Evolutionary conservation across 2,888 invertebrate species (phyloP).

Genomic region (Pterostichus madidus): DNA sequence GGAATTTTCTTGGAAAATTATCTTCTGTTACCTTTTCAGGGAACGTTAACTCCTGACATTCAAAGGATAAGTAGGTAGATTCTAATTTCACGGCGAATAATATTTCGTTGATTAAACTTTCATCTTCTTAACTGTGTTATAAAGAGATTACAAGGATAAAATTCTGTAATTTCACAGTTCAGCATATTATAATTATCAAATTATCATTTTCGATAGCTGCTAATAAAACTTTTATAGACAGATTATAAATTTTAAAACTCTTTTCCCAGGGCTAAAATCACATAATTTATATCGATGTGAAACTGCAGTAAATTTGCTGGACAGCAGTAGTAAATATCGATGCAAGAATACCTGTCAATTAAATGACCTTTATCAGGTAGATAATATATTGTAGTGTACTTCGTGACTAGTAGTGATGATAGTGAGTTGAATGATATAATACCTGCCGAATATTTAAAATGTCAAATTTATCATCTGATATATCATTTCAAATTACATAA

Average conservation of each 20-base stretch:
- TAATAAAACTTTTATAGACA: too few relatives aligned
- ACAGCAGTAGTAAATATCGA: background rate
- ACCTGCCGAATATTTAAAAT: too few relatives aligned
- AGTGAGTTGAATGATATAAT: too few relatives aligned
- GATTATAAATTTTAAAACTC: too few relatives aligned
- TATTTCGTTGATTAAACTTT: conserved; percentile 30
- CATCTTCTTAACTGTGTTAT: conserved; percentile 19
- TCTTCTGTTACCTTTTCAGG: conserved; percentile 7
- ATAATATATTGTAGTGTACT: background rate
- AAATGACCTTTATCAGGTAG: background rate
- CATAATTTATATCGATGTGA: too few relatives aligned
- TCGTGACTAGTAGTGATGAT: background rate
- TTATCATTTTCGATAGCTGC: too few relatives aligned
- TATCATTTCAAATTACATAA: too few relatives aligned
- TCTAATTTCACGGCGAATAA: conserved; percentile 37
- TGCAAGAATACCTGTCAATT: background rate
- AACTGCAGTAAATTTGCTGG: background rate
- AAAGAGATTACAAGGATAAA: conserved; percentile 5
- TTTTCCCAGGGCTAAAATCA: too few relatives aligned
- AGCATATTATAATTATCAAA: too few relatives aligned
- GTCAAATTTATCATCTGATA: too few relatives aligned
- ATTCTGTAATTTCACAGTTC: background rate
- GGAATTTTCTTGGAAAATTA: background rate
- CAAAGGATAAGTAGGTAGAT: background rate
- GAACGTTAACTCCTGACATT: background rate